Percentiles rank a stretch among this genome's conserved stretches.
phyloP scores from a whole-genome alignment of 53 echinoderm and acorn worm species.

The Paelopatides confundens region DNA sequence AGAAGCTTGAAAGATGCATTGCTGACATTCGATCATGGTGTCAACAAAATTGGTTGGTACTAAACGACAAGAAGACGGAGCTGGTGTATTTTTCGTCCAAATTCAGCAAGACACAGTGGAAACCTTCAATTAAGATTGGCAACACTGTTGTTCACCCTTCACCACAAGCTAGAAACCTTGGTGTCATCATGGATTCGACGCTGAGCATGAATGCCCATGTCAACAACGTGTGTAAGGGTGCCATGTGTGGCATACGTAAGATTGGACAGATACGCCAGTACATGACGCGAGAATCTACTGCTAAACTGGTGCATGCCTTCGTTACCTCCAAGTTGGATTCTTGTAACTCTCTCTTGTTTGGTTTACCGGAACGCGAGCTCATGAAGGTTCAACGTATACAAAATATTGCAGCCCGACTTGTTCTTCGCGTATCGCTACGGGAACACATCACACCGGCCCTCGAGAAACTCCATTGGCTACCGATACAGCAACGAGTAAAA shows the following conservation, averaged over 20 bases:
- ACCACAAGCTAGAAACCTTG: slow-evolving; percentile 3
- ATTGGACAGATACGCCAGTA: background rate
- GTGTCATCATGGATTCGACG: background rate
- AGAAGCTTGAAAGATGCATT: slow-evolving; percentile 4
- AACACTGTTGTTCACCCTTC: background rate
- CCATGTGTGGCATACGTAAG: background rate
- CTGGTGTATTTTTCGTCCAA: slow-evolving; percentile 9
- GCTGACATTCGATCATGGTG: slow-evolving; percentile 46
- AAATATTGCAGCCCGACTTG: too few relatives aligned
- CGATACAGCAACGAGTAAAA: too few relatives aligned
- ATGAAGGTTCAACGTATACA: too few relatives aligned
- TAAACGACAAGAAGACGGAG: slow-evolving; percentile 44
- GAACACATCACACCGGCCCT: too few relatives aligned
- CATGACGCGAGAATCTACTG: background rate
- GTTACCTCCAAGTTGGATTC: background rate
- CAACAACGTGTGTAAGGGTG: too few relatives aligned
- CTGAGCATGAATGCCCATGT: too few relatives aligned
- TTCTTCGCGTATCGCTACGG: too few relatives aligned
- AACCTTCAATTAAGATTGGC: background rate
- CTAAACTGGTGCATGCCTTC: background rate
- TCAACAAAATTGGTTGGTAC: background rate
- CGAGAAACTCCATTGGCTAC: too few relatives aligned
- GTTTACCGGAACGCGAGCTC: too few relatives aligned
- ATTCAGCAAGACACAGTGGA: background rate
- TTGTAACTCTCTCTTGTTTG: background rate